These are phyloP conservation scores for Matsumurasca onukii DNA, from an alignment of 1,140 invertebrate species.

Conservation along the genomic window DNA sequence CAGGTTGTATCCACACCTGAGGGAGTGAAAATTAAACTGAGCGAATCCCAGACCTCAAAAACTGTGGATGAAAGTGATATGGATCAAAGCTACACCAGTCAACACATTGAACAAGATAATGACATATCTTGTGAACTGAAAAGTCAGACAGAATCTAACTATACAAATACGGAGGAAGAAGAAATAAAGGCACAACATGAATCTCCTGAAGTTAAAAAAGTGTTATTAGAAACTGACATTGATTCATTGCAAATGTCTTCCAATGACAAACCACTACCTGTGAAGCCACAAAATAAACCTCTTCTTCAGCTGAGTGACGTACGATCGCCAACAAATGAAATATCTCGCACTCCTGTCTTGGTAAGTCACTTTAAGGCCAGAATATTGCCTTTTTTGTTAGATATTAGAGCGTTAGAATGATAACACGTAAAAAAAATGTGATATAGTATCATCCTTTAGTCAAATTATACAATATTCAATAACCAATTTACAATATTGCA, in stretches of 20 bases:
- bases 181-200: background rate
- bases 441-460: too few relatives aligned
- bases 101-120: background rate
- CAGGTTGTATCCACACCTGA: conserved; percentile 10
- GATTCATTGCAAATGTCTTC: background rate
- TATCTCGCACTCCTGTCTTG: background rate
- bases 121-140: background rate
- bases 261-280: background rate
- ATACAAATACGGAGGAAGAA: background rate
- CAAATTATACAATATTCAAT: too few relatives aligned
- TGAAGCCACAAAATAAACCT: background rate
- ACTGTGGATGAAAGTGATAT: background rate
- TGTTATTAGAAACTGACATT: conserved; percentile 10
- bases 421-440: too few relatives aligned
- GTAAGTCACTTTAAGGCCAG: too few relatives aligned
- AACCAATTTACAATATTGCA: too few relatives aligned
- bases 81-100: background rate
- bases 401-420: too few relatives aligned
- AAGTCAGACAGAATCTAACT: background rate
- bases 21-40: conserved; percentile 23
- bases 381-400: too few relatives aligned
- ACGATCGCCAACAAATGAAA: background rate
- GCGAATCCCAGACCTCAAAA: too few relatives aligned
- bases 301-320: background rate
- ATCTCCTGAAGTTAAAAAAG: background rate